These are phyloP conservation scores for Prochilodus magdalenae DNA, from an alignment of 2,113 vertebrate species.

Conservation along the genomic window DNA sequence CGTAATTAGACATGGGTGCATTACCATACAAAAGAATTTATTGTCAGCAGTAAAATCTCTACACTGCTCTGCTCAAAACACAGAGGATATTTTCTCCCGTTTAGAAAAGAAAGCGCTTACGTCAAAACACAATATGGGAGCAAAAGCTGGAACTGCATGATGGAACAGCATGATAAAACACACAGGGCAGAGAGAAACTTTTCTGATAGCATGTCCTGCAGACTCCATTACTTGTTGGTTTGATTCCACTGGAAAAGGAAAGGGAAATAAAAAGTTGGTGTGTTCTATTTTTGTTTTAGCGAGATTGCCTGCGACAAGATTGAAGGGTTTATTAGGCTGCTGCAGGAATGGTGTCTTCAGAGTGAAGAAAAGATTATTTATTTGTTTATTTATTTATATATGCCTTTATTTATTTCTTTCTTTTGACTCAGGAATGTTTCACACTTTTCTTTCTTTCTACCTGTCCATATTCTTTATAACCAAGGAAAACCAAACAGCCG, in stretches of 20 bases:
- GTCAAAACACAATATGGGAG: constrained; percentile 48
- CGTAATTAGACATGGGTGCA: constrained; percentile 38
- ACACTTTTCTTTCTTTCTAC: not conserved
- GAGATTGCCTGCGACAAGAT: not conserved
- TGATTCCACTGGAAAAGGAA: not conserved
- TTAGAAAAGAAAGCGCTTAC: constrained; percentile 55
- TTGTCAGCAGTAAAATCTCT: constrained; percentile 61
- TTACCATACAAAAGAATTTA: constrained; percentile 63
- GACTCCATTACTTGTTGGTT: constrained; percentile 1
- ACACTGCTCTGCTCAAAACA: constrained; percentile 61
- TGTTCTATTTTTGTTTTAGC: not conserved
- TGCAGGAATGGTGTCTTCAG: not conserved
- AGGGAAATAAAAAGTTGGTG: not conserved
- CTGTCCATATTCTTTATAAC: not conserved
- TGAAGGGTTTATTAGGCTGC: not conserved
- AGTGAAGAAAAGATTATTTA: constrained; percentile 5
- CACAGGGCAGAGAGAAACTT: not conserved
- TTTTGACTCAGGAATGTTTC: constrained; percentile 9
- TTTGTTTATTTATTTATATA: constrained; percentile 12
- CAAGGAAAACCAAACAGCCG: not conserved
- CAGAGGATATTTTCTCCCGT: constrained; percentile 57
- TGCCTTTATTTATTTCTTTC: constrained; percentile 20
- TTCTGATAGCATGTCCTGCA: constrained; percentile 1
- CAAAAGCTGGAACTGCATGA: constrained; percentile 27
- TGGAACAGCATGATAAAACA: constrained; percentile 30